Conservation (phyloP, 2,888 invertebrate genomes). For the Onchidella celtica region DNA sequence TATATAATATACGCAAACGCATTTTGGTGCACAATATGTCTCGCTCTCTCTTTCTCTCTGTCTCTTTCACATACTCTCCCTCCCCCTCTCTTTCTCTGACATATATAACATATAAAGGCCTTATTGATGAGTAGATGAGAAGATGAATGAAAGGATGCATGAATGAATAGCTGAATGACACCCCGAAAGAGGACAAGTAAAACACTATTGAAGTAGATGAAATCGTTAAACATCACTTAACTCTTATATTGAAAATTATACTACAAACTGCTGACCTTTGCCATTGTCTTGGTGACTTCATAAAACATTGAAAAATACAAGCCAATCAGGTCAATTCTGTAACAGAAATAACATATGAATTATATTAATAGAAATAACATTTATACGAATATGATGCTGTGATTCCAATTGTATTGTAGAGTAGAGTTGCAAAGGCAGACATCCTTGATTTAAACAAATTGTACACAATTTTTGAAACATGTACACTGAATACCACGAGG, state of each 20-base stretch:
- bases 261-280: conserved; percentile 69
- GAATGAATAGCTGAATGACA: too few relatives aligned
- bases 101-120: background rate
- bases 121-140: background rate
- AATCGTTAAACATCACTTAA: too few relatives aligned
- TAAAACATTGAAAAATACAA: conserved; percentile 75
- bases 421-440: too few relatives aligned
- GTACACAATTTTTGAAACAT: too few relatives aligned
- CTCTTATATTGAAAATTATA: too few relatives aligned
- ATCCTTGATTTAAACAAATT: too few relatives aligned
- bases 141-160: too few relatives aligned
- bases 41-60: background rate
- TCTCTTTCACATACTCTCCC: background rate
- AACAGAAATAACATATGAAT: background rate
- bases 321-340: conserved; percentile 70
- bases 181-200: too few relatives aligned
- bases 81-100: background rate
- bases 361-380: background rate
- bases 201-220: too few relatives aligned
- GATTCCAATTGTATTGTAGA: too few relatives aligned
- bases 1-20: background rate
- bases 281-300: conserved; percentile 67
- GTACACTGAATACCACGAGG: too few relatives aligned
- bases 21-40: background rate
- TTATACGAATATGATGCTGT: too few relatives aligned